Evolutionary conservation across 2,797 vertebrate species (phyloP), one percentile per base, ranked within the genome.

Genomic region (Pantherophis vulpinus): DNA sequence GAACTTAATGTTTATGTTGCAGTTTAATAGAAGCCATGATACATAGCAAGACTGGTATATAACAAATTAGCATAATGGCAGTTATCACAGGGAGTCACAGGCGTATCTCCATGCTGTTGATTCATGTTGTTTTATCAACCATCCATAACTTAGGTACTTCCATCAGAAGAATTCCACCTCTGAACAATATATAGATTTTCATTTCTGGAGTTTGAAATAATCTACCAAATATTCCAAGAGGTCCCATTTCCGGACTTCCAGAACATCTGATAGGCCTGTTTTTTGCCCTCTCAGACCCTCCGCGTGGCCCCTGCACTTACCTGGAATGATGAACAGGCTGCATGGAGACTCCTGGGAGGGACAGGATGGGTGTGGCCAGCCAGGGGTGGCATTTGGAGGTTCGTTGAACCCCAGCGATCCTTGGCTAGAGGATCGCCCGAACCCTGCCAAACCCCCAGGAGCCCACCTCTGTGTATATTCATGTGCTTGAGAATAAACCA

Each of bases 1-100:
- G 94, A 96, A 95, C 91, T 94, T 92, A 92, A 95, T 96, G 61
- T 95, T 97, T 42, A 93, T 94, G 95, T 94, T 94, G 92, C 92
- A 95, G 88, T 93, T 95, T 96, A 96, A 93, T 95, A 90, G 92
- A 87, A 92, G 94, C 93, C 94, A 88, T 87, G 91, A 95, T 95
- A 96, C n/a, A 47, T 86, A 86, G 90, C 42, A 61, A 74, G 74
- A 86, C 79, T 86, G 54, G 74, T 91, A 54, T 95, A 90, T 94
- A 96, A 94, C 37, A 79, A 88, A 91, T 96, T 96, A 95, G 94
- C 93, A 87, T 27, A 95, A 93, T 86, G 94, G 93, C 94, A 92
- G 95, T 94, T 95, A 90, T 86, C 11, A 23, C 47, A 89, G 91
- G 91, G 91, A 94, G 92, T 96, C 95, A 95, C 90, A 95, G 93